Evolutionary conservation across 2,888 invertebrate species (phyloP).

Genomic region (Phalera bucephala): DNA sequence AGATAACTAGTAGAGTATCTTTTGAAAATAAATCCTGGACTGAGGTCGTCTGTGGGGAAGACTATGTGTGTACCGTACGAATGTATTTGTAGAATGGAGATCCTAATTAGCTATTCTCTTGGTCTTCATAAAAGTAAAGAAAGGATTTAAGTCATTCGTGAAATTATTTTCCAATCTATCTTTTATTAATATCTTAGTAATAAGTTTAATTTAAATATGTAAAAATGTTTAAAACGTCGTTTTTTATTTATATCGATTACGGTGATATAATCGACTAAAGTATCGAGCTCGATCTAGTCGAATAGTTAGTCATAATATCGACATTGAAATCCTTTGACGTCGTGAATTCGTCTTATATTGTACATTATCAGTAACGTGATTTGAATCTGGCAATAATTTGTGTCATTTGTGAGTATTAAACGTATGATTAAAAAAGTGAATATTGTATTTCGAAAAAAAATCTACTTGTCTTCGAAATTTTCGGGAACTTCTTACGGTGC

Average conservation of each 20-base stretch:
- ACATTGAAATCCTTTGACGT: background rate
- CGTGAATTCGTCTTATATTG: background rate
- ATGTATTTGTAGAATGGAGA: too few relatives aligned
- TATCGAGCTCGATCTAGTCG: background rate
- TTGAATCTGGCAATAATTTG: constrained; percentile 27
- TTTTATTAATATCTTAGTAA: background rate
- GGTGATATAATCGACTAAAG: background rate
- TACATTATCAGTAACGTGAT: constrained; percentile 11
- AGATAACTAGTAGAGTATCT: too few relatives aligned
- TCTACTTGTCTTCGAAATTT: too few relatives aligned
- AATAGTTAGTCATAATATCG: too few relatives aligned
- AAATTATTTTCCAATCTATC: background rate
- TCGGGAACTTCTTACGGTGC: too few relatives aligned
- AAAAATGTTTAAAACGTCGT: background rate
- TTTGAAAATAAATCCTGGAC: too few relatives aligned
- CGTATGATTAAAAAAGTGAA: background rate
- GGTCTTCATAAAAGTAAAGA: too few relatives aligned
- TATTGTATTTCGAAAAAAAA: too few relatives aligned
- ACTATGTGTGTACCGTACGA: too few relatives aligned
- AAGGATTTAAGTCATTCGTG: background rate
- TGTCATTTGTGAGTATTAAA: constrained; percentile 10
- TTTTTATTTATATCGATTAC: background rate
- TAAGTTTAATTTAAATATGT: background rate
- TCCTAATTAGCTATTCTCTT: too few relatives aligned
- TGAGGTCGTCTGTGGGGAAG: too few relatives aligned